Percentiles rank a stretch among this genome's conserved stretches.
phyloP scores from a whole-genome alignment of 2,888 invertebrate genomes.

The Oscheius myriophilus region DNA sequence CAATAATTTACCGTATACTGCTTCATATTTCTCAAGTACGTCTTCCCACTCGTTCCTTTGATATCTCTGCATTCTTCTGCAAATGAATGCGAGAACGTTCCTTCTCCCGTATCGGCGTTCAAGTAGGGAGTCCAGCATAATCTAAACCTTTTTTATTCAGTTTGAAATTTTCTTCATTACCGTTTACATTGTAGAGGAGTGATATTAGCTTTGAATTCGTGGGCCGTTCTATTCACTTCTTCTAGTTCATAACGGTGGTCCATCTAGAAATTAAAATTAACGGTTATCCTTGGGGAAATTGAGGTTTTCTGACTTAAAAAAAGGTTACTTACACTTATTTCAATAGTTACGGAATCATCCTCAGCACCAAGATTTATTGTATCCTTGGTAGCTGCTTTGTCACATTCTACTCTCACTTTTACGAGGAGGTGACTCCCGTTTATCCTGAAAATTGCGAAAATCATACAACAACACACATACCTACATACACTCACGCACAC shows the following conservation, averaged over 20 bases:
- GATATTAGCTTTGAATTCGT: constrained; percentile 65
- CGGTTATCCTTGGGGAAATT: no score
- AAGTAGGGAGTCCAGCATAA: constrained; percentile 60
- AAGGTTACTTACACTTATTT: constrained; percentile 53
- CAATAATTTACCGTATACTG: constrained; percentile 32
- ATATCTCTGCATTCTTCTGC: constrained; percentile 58
- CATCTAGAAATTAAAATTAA: constrained; percentile 45
- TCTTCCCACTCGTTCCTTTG: constrained; percentile 44
- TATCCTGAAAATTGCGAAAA: constrained; percentile 5
- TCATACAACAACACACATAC: not conserved
- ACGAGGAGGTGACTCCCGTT: constrained; percentile 36
- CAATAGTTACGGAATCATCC: constrained; percentile 52
- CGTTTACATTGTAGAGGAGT: constrained; percentile 63
- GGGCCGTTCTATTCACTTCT: constrained; percentile 50
- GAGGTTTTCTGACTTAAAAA: no score
- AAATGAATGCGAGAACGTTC: constrained; percentile 41
- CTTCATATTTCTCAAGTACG: constrained; percentile 50
- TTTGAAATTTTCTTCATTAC: constrained; percentile 27
- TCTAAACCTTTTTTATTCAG: constrained; percentile 34
- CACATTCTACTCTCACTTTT: constrained; percentile 47
- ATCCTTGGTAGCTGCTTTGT: constrained; percentile 45
- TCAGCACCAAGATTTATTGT: constrained; percentile 39
- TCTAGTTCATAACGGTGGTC: constrained; percentile 65
- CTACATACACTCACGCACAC: not conserved
- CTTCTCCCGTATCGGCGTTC: constrained; percentile 31